Percentiles rank a stretch among this genome's conserved stretches.
Evolutionary conservation across 2,888 invertebrate genomes (phyloP).

Genomic region (Apamea anceps): DNA sequence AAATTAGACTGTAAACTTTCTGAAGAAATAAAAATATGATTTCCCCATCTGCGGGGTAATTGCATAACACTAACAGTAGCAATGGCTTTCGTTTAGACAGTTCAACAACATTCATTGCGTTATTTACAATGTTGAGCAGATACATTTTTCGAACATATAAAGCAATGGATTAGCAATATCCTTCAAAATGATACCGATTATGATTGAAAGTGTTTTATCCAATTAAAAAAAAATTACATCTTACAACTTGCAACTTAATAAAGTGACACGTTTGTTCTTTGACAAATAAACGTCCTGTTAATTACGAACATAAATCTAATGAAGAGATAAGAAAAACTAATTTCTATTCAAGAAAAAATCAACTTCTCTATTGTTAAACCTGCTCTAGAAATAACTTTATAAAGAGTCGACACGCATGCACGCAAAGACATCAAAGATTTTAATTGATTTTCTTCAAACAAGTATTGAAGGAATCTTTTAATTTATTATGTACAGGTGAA

Average conservation of each 20-base stretch:
- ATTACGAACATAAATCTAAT: slow-evolving; percentile 21
- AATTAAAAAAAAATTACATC: neutral
- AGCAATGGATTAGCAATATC: too few species aligned
- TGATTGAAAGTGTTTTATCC: too few species aligned
- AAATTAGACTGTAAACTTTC: neutral
- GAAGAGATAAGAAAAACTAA: slow-evolving; percentile 39
- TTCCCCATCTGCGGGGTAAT: neutral
- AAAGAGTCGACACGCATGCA: slow-evolving; percentile 45
- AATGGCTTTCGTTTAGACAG: too few species aligned
- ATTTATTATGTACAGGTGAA: slow-evolving; percentile 27
- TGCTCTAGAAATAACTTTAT: slow-evolving; percentile 30
- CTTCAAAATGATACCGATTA: too few species aligned
- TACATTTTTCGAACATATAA: too few species aligned
- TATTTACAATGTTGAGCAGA: too few species aligned
- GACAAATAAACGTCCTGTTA: neutral
- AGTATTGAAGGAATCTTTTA: slow-evolving; percentile 14
- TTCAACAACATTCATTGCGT: too few species aligned
- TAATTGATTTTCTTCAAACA: slow-evolving; percentile 40
- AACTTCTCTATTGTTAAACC: slow-evolving; percentile 42
- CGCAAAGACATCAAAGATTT: slow-evolving; percentile 31
- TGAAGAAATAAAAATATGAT: neutral
- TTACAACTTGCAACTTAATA: neutral
- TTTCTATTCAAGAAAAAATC: slow-evolving; percentile 29
- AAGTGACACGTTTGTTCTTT: neutral
- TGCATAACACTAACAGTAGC: too few species aligned